phyloP scores from a whole-genome alignment of 2,113 vertebrate genomes.

The Manacus vitellinus region DNA sequence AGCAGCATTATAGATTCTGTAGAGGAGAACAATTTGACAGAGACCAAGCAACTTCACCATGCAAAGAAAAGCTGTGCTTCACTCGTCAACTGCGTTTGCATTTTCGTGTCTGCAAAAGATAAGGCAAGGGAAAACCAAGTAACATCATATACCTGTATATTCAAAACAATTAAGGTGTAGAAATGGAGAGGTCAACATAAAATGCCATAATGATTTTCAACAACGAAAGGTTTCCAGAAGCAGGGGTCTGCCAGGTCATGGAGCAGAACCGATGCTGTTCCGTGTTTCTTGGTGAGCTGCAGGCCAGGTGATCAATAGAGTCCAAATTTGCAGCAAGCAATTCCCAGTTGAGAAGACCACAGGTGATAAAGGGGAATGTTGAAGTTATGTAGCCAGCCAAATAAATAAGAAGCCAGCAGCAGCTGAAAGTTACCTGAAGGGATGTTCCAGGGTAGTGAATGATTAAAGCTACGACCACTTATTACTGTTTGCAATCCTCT shows the following conservation, averaged over 20 bases:
- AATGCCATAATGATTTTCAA: neutral
- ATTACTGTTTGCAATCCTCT: neutral
- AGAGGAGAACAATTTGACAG: neutral
- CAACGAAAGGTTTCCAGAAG: neutral
- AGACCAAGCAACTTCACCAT: neutral
- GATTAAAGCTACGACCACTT: neutral
- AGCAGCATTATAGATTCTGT: neutral
- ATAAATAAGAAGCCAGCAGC: neutral
- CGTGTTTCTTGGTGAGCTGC: neutral
- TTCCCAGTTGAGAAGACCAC: neutral
- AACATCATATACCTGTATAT: neutral
- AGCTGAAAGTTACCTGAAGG: neutral
- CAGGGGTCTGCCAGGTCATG: neutral
- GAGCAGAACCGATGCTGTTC: neutral
- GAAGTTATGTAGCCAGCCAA: neutral
- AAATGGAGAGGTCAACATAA: neutral
- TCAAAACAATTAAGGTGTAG: neutral
- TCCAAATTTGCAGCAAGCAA: neutral
- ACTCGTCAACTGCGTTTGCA: neutral
- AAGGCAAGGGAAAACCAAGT: neutral
- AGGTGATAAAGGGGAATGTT: neutral
- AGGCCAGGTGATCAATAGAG: neutral
- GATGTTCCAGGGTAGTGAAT: neutral
- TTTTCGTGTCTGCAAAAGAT: neutral
- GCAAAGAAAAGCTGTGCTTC: neutral